Evolutionary conservation across 37 sponge, comb jelly and placozoan species (phyloP).

Genomic region (Ephydatia muelleri): DNA sequence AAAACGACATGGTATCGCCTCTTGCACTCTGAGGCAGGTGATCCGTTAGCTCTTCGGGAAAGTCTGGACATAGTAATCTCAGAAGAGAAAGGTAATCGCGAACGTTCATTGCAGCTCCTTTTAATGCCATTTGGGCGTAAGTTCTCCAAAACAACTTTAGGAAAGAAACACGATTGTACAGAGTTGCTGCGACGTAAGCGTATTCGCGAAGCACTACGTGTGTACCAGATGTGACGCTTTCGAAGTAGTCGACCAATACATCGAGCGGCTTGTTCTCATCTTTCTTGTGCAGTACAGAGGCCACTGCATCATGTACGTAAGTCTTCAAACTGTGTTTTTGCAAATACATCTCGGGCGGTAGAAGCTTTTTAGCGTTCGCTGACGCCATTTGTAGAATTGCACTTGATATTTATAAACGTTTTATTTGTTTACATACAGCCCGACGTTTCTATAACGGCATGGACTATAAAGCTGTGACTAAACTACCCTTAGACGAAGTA

Average conservation of each 20-base stretch:
- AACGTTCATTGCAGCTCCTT: constrained; percentile 41
- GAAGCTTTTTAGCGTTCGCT: neutral
- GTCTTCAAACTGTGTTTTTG: constrained; percentile 72
- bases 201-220: constrained; percentile 80
- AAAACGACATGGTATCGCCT: constrained; percentile 27
- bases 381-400: neutral
- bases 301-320: constrained; percentile 68
- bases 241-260: constrained; percentile 74
- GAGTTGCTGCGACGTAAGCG: constrained; percentile 66
- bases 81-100: constrained; percentile 66
- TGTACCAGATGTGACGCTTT: constrained; percentile 52
- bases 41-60: constrained; percentile 35
- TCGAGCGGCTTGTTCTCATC: constrained; percentile 66
- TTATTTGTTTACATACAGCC: too few species aligned
- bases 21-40: constrained; percentile 12
- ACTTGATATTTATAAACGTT: neutral
- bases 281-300: constrained; percentile 39
- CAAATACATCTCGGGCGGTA: constrained; percentile 59
- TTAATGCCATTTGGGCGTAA: constrained; percentile 49
- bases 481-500: constrained; percentile 46
- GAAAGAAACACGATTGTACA: constrained; percentile 81
- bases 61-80: constrained; percentile 70
- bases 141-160: constrained; percentile 52
- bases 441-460: neutral
- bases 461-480: neutral